These are phyloP conservation scores for Noctua janthe DNA, from an alignment of 2,888 invertebrate species.

Conservation along the genomic window DNA sequence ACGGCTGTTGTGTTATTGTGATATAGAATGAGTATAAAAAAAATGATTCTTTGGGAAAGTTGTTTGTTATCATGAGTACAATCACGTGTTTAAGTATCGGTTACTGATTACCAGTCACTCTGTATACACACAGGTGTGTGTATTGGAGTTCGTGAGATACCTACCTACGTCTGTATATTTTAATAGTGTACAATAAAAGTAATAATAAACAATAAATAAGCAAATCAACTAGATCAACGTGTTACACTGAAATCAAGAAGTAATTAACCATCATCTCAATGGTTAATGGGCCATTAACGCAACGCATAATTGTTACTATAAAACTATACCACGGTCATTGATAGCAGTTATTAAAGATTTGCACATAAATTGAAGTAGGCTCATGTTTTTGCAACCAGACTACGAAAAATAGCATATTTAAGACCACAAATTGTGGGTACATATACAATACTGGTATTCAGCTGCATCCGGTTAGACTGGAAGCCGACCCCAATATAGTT, in stretches of 20 bases:
- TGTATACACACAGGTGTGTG: neutral
- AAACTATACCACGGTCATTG: constrained; percentile 1
- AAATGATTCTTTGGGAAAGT: too few species aligned
- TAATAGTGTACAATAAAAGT: neutral
- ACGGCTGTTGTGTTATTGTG: too few species aligned
- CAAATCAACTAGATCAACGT: constrained; percentile 7
- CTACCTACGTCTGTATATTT: neutral
- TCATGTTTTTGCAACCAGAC: neutral
- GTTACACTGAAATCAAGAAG: neutral
- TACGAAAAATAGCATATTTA: neutral
- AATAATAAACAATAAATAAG: neutral
- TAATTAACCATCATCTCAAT: constrained; percentile 6
- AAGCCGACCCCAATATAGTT: too few species aligned
- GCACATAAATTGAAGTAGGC: neutral
- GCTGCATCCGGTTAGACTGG: too few species aligned
- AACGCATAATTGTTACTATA: constrained; percentile 5
- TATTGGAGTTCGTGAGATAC: neutral
- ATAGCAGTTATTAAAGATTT: neutral
- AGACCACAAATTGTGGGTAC: neutral
- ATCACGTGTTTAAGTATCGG: too few species aligned
- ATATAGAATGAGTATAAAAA: too few species aligned
- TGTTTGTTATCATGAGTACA: too few species aligned
- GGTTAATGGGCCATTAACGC: constrained; percentile 7
- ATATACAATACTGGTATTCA: too few species aligned
- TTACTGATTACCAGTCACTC: too few species aligned